These are phyloP conservation scores for Drosophila varians DNA, from an alignment of 1,140 invertebrate species.

Conservation along the genomic window DNA sequence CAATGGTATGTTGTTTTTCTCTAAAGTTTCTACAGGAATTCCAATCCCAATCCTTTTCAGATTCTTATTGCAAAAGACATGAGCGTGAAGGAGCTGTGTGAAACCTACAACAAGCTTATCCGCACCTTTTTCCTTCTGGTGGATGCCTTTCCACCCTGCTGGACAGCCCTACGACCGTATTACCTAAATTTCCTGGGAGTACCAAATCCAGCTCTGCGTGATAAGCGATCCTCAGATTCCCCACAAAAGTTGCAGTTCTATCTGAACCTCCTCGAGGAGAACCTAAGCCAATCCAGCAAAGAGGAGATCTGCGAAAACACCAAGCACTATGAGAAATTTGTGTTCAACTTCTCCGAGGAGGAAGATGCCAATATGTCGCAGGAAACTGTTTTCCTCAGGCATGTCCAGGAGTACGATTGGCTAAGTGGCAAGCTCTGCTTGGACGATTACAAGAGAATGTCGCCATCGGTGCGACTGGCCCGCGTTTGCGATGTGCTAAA, in stretches of 20 bases:
- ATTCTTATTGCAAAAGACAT: slow-evolving; percentile 48
- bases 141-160: slow-evolving; percentile 66
- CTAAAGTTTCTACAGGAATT: no score
- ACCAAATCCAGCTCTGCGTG: background rate
- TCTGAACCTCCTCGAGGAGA: slow-evolving; percentile 49
- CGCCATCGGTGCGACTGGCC: slow-evolving; percentile 41
- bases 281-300: slow-evolving; percentile 41
- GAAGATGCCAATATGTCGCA: slow-evolving; percentile 40
- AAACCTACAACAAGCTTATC: slow-evolving; percentile 46
- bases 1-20: slow-evolving; percentile 39
- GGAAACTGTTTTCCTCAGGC: slow-evolving; percentile 41
- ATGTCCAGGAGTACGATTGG: slow-evolving; percentile 69
- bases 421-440: slow-evolving; percentile 51
- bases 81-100: slow-evolving; percentile 29
- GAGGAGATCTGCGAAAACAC: slow-evolving; percentile 33
- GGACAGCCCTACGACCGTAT: slow-evolving; percentile 63
- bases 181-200: slow-evolving; percentile 58
- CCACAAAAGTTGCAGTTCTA: slow-evolving; percentile 53
- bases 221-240: background rate
- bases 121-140: slow-evolving; percentile 48
- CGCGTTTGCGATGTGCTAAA: slow-evolving; percentile 55
- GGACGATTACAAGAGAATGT: slow-evolving; percentile 62
- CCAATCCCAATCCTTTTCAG: slow-evolving; percentile 2
- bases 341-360: slow-evolving; percentile 34
- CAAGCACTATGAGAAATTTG: slow-evolving; percentile 30